Evolutionary conservation across 2,113 vertebrate genomes (phyloP).

Genomic region (Phaethon lepturus): DNA sequence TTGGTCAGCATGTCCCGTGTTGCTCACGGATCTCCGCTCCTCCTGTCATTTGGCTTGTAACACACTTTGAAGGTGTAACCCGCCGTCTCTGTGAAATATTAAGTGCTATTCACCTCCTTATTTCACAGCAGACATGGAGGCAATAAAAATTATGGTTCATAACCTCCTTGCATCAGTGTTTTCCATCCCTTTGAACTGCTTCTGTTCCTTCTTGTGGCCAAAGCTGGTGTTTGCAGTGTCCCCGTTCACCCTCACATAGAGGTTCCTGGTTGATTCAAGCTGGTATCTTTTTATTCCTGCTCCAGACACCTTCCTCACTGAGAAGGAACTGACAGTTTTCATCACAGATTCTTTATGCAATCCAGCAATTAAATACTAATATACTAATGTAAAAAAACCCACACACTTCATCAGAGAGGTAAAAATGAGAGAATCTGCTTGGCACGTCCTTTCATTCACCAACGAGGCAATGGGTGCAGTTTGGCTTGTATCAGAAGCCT

Average conservation of each 20-base stretch:
- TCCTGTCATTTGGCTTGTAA: neutral
- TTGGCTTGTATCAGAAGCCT: neutral
- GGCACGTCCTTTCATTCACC: neutral
- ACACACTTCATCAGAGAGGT: neutral
- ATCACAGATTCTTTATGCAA: fast-evolving
- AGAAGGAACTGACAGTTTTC: neutral
- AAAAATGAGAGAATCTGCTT: neutral
- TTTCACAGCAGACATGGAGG: neutral
- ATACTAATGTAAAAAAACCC: fast-evolving
- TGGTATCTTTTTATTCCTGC: neutral
- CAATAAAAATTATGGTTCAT: neutral
- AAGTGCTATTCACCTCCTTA: neutral
- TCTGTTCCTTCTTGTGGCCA: neutral
- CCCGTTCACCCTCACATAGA: fast-evolving
- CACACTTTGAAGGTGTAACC: neutral
- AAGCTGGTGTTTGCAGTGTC: neutral
- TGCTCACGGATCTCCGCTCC: neutral
- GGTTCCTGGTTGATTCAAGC: neutral
- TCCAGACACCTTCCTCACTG: neutral
- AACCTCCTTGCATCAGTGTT: neutral
- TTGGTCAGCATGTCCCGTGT: fast-evolving
- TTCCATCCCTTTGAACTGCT: fast-evolving
- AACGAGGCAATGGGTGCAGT: fast-evolving
- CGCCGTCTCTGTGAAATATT: neutral
- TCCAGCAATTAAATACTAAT: neutral